Base-by-base conservation (phyloP, 2,113 vertebrate genomes). In the Hyaena hyaena region DNA sequence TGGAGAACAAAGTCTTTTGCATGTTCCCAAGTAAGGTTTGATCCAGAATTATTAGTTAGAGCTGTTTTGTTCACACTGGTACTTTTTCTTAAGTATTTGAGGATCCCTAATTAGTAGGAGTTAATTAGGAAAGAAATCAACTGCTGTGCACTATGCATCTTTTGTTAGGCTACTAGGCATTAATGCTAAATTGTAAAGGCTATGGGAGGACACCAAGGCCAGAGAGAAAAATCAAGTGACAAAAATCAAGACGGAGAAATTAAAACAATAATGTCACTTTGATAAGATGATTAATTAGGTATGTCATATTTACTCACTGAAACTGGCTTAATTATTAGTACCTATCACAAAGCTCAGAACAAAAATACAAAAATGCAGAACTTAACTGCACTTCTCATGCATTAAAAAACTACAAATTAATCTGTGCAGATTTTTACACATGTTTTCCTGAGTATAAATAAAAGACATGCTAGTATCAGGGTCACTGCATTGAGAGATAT, bases 121-220 rank as follows among this genome's bases (percentile, higher is more conserved):
- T 80, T 97, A 96, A 96, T 85, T 88, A 96, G 84, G 26, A 98
- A 97, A 95, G 31, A 81, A 95, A 97, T 31, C 43, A 97, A 90
- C 14, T 80, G 24, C 58, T 95, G 35, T 58, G 61, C 12, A 89
- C 12, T 58, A 85, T 63, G 26, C 21, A 95, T 77, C 93, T 88
- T 92, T 2, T 86, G 77, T 91, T 97, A 95, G 63, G 7, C 48
- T 79, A 87, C 45, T 21, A 84, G 69, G 39, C 80, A 43, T 73
- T 96, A 92, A 94, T 0, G 0, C 16, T 84, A 88, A 90, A 96
- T 10, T 71, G 95, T 33, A 90, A 95, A 90, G 55, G 26, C 48
- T 97, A 24, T 48, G 45, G 39, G n/a, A 39, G 31, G 80, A 95
- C 24, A 87, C 19, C 1, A 26, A 97, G 5, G 43, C 68, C 28